These are phyloP conservation scores for Steatocranus sp. DNA, from an alignment of 2,797 vertebrate genomes.

Conservation along the genomic window DNA sequence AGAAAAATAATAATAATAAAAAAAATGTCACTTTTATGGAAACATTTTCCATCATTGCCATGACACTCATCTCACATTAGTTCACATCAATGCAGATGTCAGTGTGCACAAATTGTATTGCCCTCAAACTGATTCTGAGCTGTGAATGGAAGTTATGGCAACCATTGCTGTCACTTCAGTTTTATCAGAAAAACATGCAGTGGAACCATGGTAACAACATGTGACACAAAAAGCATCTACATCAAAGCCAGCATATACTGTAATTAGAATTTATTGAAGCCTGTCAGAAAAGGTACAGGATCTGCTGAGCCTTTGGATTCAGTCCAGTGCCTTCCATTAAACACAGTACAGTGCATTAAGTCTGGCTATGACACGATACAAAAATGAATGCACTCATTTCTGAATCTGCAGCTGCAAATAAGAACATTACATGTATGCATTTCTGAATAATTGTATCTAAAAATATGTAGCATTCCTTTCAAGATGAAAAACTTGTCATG, in stretches of 20 bases:
- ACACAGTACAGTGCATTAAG: constrained; percentile 43
- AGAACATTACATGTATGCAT: constrained; percentile 15
- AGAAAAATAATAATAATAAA: constrained; percentile 35
- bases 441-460: background rate
- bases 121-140: constrained; percentile 67
- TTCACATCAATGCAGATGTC: constrained; percentile 74
- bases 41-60: constrained; percentile 57
- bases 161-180: constrained; percentile 70
- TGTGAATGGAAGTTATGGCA: constrained; percentile 71
- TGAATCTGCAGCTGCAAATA: constrained; percentile 32
- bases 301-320: constrained; percentile 49
- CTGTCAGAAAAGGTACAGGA: constrained; percentile 59
- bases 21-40: constrained; percentile 66
- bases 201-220: constrained; percentile 69
- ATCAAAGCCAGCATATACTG: constrained; percentile 60
- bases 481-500: background rate
- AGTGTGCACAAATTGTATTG: constrained; percentile 66
- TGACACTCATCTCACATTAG: constrained; percentile 69
- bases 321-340: constrained; percentile 48
- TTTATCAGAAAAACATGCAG: constrained; percentile 59
- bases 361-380: constrained; percentile 11
- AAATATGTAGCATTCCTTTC: background rate
- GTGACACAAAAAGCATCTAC: constrained; percentile 59
- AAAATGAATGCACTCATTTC: constrained; percentile 35
- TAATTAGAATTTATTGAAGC: constrained; percentile 70